Base-by-base conservation (phyloP, 2,797 vertebrate genomes). In the Neoniphon sammara region DNA sequence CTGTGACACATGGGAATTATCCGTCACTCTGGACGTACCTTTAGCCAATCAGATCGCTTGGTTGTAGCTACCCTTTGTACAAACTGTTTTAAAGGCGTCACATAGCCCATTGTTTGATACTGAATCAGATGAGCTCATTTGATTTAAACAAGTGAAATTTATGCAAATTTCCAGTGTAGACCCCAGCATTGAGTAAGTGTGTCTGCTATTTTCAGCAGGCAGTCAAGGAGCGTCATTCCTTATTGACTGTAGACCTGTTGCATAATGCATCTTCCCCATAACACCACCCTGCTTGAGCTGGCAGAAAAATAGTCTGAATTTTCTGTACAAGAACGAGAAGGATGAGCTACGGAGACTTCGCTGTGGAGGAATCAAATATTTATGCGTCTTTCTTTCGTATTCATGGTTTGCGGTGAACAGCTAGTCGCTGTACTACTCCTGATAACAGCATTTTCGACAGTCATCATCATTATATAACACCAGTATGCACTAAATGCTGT, bases 311-410 rank as follows among this genome's bases (percentile, higher is more conserved):
- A 71, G 49, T 27, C 67, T 23, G 71, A 64, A 60, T 70, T 61
- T 67, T 81, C 66, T 77, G 67, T 59, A 75, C 75, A 76, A 72
- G 80, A 82, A 47, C 23, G 20, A 79, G 78, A 84, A 71, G 57
- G 80, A 87, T 87, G 82, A 90, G 73, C 79, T 58, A 77, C 76
- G 65, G 74, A 87, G 75, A 88, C 87, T 87, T 31, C 39, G 53
- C 74, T 64, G 76, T 81, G 60, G 72, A 81, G 76, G 65, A 85
- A 91, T 93, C 70, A 85, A 91, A 92, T 89, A 92, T 91, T 88
- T 74, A 90, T 90, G 59, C 58, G 36, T 55, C 66, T 86, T 77
- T 81, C 75, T 80, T 85, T 83, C 17, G 5, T 69, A 86, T 89
- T 85, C 75, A 76, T 84, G 79, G 47, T 74, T 82, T 86, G 62